These are phyloP conservation scores for Aleiodes leptofemur DNA, from an alignment of 2,888 invertebrate species.

Conservation along the genomic window DNA sequence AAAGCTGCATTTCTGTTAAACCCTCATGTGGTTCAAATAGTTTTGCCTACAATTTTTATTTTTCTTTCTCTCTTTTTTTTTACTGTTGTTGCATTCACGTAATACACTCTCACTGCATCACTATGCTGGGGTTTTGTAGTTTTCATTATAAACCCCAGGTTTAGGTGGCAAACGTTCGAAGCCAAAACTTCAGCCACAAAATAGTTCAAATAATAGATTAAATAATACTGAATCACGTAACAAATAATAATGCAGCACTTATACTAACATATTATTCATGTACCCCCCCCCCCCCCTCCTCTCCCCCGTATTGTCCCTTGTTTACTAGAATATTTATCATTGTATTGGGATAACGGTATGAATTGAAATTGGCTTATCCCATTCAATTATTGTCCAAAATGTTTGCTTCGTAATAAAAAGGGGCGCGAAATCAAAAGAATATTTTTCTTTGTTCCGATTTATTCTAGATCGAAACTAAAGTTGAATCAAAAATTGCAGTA, in stretches of 20 bases:
- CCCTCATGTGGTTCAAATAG: slow-evolving; percentile 16
- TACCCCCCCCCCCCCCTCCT: too few species aligned
- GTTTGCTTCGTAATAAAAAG: too few species aligned
- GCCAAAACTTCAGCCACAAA: slow-evolving; percentile 13
- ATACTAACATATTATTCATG: too few species aligned
- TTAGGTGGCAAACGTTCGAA: slow-evolving; percentile 4
- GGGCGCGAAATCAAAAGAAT: too few species aligned
- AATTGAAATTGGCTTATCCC: too few species aligned
- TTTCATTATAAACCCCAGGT: background rate
- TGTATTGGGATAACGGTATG: too few species aligned
- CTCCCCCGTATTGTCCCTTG: too few species aligned
- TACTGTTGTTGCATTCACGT: background rate
- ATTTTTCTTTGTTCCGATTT: too few species aligned
- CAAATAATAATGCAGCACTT: background rate
- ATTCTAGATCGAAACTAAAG: too few species aligned
- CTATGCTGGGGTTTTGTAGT: background rate
- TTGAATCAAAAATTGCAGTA: too few species aligned
- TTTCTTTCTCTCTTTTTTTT: slow-evolving; percentile 2
- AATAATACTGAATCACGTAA: slow-evolving; percentile 30
- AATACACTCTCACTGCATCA: background rate
- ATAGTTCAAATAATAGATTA: slow-evolving; percentile 39
- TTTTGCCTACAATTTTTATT: background rate
- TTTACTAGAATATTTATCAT: too few species aligned
- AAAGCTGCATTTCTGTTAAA: background rate
- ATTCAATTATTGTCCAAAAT: too few species aligned